Evolutionary conservation across 1,140 invertebrate genomes (phyloP).

Genomic region (Papilio polyxenes): DNA sequence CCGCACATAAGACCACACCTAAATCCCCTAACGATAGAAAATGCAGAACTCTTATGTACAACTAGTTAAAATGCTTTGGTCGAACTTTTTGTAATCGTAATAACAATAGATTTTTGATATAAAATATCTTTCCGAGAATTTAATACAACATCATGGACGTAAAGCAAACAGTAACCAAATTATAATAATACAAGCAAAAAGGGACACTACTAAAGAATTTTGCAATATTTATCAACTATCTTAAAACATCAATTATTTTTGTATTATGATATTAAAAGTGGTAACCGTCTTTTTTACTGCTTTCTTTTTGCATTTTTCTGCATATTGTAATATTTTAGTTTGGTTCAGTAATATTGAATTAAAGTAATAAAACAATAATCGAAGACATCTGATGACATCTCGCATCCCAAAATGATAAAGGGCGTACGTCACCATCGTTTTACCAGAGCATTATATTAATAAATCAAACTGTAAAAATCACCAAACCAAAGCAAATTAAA

Average conservation of each 20-base stretch:
- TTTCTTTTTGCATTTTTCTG: background rate
- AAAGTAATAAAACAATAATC: background rate
- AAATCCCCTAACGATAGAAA: background rate
- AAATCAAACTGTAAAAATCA: background rate
- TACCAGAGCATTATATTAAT: background rate
- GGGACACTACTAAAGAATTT: background rate
- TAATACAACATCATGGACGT: background rate
- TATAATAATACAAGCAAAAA: background rate
- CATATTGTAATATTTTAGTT: background rate
- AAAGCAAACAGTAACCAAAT: constrained; percentile 14
- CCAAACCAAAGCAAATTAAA: background rate
- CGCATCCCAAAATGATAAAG: background rate
- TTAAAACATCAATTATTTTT: background rate
- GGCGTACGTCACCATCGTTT: background rate
- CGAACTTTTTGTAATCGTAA: background rate
- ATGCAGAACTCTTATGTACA: background rate
- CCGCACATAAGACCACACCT: background rate
- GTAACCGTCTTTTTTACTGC: background rate
- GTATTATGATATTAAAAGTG: background rate
- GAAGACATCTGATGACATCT: background rate
- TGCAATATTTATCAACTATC: background rate
- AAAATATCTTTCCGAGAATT: background rate
- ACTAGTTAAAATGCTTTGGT: background rate
- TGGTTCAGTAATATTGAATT: background rate
- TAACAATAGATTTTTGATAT: background rate